Percentiles rank a stretch among this genome's conserved stretches.
Conservation (phyloP, 2,797 vertebrate genomes). For the Pipistrellus pygmaeus region DNA sequence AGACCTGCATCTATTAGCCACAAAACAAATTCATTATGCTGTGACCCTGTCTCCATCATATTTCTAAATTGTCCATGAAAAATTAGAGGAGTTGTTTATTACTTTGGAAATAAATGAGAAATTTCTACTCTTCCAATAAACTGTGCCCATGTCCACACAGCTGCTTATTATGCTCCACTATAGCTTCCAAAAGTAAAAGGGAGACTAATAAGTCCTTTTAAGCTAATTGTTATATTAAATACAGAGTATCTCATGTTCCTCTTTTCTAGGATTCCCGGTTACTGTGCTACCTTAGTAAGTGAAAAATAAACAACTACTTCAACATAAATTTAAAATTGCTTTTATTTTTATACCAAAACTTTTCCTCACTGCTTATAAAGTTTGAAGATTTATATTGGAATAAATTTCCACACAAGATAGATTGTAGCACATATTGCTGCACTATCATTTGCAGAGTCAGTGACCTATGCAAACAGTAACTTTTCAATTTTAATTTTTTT, state of each 20-base stretch:
- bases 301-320: constrained; percentile 42
- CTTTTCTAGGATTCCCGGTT: constrained; percentile 27
- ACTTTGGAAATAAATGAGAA: constrained; percentile 52
- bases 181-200: background rate
- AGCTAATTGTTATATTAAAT: background rate
- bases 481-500: background rate
- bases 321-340: background rate
- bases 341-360: constrained; percentile 22
- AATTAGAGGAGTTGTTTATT: constrained; percentile 13
- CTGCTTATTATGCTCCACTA: background rate
- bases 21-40: constrained; percentile 61
- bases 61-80: constrained; percentile 25
- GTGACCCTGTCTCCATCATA: background rate
- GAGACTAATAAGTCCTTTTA: background rate
- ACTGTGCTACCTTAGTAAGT: background rate
- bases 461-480: background rate
- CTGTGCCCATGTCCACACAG: background rate
- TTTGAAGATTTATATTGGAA: background rate
- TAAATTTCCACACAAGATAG: background rate
- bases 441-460: background rate
- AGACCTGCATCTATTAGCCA: background rate
- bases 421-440: background rate
- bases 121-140: constrained; percentile 27
- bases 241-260: background rate
- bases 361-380: background rate